Base-by-base conservation (phyloP, 2,797 vertebrate species). In the Anolis apletophallus region DNA sequence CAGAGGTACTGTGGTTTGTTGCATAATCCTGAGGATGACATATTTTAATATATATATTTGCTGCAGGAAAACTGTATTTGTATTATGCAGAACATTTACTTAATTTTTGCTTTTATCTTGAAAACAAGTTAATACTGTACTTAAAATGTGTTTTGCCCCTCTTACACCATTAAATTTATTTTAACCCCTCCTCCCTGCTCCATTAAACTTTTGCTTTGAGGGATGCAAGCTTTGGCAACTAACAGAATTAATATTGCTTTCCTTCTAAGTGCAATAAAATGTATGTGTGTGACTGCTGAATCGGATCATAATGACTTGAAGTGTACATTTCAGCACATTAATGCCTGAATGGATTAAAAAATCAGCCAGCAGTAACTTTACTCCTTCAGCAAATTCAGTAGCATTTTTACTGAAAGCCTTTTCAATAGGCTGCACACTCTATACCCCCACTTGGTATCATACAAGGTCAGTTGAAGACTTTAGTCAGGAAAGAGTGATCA, bases 241-340 rank as follows among this genome's bases (percentile, higher is more conserved):
- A 91, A 88, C 81, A 88, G 93, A 95, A 95, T 95, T 93, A 94
- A 91, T 87, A 93, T 94, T 86, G 85, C 88, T 93, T 95, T 94
- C 83, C 84, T 96, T 93, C 83, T 89, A 92, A 94, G 91, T 91
- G 93, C 75, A 91, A 90, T 94, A 93, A 94, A 93, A 71, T 0
- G 79, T 92, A 90, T 90, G 74, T 93, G 90, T 91, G 86, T 86
- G 86, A 85, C 90, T 88, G 87, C 92, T 93, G 93, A 93, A 91
- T 94, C 90, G 87, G 90, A 93, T 94, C 90, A 87, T 80, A 23
- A 57, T 77, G 52, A 93, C 81, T 91, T 94, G 87, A 91, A 94
- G 88, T 94, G 91, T 76, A 93, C 57, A 54, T 91, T 93, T 95
- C 92, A 91, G 92, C 89, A 90, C 88, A 46, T 88, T 94, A 92